Conservation (phyloP, 1,140 invertebrate genomes). For the Bombyx mandarina region DNA sequence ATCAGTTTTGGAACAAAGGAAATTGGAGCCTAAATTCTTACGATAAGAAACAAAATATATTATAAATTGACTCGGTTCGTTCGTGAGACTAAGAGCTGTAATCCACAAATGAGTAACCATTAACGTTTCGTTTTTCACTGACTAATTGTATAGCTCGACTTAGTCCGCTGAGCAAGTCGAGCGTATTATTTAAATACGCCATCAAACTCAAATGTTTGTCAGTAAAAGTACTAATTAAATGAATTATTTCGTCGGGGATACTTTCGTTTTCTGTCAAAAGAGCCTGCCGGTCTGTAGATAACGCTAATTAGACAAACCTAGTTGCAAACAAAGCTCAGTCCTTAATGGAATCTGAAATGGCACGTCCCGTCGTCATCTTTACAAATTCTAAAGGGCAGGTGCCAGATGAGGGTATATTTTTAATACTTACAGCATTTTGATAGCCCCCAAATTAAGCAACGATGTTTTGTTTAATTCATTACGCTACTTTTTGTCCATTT, state of each 20-base stretch:
- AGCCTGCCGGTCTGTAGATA: conserved; percentile 17
- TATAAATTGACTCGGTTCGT: conserved; percentile 5
- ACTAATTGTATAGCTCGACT: not conserved
- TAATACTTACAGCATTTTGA: too few relatives aligned
- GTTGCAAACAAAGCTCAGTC: conserved; percentile 21
- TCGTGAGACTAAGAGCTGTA: not conserved
- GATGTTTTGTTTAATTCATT: too few relatives aligned
- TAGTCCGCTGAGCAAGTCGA: not conserved
- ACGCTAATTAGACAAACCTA: conserved; percentile 26
- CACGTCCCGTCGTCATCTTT: conserved; percentile 13
- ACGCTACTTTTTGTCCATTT: too few relatives aligned
- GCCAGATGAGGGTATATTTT: conserved; percentile 10
- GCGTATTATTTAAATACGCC: conserved; percentile 8
- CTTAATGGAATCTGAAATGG: conserved; percentile 18
- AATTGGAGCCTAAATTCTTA: not conserved
- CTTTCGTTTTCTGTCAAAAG: conserved; percentile 10
- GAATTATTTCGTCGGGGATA: conserved; percentile 17
- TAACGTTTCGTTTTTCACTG: not conserved
- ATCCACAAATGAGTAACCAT: conserved; percentile 1
- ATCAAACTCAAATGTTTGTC: conserved; percentile 1
- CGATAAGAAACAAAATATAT: conserved; percentile 1
- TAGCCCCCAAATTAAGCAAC: too few relatives aligned
- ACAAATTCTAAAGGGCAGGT: conserved; percentile 13
- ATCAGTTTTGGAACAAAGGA: not conserved
- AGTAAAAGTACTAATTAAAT: conserved; percentile 15